Conservation (phyloP, 2,797 vertebrate genomes). For the Saxicola maurus region DNA sequence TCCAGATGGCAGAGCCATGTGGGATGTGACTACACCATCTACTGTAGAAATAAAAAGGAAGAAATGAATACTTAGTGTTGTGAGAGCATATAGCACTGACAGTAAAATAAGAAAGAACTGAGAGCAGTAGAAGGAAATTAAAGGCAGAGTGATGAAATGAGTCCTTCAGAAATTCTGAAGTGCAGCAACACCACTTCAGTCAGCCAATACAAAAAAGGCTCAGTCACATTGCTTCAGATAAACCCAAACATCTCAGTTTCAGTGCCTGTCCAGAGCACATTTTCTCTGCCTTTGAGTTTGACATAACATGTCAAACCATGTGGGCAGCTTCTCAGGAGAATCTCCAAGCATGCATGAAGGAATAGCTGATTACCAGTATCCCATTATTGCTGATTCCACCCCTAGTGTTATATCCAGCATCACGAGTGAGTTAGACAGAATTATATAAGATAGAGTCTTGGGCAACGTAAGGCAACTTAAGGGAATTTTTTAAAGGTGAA, state of each 20-base stretch:
- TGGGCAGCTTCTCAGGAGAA: neutral
- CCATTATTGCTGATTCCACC: neutral
- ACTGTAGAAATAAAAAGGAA: constrained; percentile 20
- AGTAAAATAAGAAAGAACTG: constrained; percentile 6
- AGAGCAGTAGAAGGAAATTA: constrained; percentile 2
- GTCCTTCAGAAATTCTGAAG: neutral
- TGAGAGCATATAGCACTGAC: neutral
- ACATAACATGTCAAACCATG: neutral
- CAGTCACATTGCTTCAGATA: neutral
- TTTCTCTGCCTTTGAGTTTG: neutral
- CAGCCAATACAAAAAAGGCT: neutral
- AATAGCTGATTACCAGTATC: neutral
- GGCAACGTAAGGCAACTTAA: neutral
- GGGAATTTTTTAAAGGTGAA: neutral
- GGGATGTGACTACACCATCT: constrained; percentile 21
- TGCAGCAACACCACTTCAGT: neutral
- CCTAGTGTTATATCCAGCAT: neutral
- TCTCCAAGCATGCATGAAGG: neutral
- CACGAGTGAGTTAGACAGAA: neutral
- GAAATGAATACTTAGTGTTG: constrained; percentile 15
- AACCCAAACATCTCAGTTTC: neutral
- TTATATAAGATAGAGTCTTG: neutral
- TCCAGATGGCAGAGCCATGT: constrained; percentile 40
- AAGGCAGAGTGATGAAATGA: constrained; percentile 11
- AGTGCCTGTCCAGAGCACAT: neutral